Evolutionary conservation across 2,888 invertebrate species (phyloP), one percentile per base, ranked within the genome.

Genomic region (Notodonta dromedarius): DNA sequence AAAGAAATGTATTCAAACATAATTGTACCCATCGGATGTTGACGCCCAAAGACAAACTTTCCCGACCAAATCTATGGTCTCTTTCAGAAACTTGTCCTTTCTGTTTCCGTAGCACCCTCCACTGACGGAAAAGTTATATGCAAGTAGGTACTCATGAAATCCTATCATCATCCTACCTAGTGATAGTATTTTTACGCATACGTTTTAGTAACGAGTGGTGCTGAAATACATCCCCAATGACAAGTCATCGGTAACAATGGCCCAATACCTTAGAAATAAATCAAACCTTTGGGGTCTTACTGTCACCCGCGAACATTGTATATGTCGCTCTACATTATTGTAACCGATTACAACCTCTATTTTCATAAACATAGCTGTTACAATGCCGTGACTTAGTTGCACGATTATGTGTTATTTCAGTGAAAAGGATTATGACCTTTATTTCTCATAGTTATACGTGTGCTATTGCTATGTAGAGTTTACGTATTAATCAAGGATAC

Each of bases 211-310:
- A 14, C 73, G 64, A 77, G 63, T 65, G 54, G 58, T 50, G 13
- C 61, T 59, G 66, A 68, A 71, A 75, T 73, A 65, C 61, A 62
- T 56, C 68, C 73, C 71, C 67, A 53, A 58, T 65, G 73, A 67
- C 68, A 75, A 71, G 75, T 75, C 71, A 71, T 68, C 66, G 76
- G 65, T 69, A 75, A 76, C 75, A 75, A 77, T 69, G 68, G 73
- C 42, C 66, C 73, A 65, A 77, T 75, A 73, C 73, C 71, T 63
- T 56, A 57, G 61, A 75, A 76, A 76, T 76, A 76, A 75, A 76
- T 76, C 76, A 77, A 75, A 72, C 68, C 77, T 66, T 62, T 60
- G 63, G 32, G 67, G 53, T 73, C 65, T 69, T 60, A 74, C 68
- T 65, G 65, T 48, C 56, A 56, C 52, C 54, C 14, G 42, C 64